Base-by-base conservation (phyloP, 2,113 vertebrate genomes). In the Nanorana parkeri region DNA sequence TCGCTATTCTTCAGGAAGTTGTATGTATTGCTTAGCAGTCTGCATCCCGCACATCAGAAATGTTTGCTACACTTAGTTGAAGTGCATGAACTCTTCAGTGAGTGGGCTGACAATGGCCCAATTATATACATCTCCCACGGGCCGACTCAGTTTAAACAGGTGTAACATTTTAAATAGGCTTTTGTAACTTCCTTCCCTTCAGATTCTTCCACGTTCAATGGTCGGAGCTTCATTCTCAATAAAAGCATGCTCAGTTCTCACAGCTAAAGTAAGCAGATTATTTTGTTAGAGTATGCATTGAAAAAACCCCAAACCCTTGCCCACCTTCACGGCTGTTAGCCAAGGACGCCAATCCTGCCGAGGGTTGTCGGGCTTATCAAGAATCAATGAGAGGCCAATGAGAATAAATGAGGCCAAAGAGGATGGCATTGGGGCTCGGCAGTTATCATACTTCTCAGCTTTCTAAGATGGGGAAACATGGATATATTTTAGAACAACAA, bases 31-130 rank as follows among this genome's bases (percentile, higher is more conserved):
- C 68, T 74, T 72, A 73, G 79, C 55, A 51, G 55, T 80, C 58
- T 51, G 32, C 58, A 28, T 64, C 79, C 58, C 54, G 55, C 24
- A 15, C 55, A 29, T 41, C 67, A 72, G 56, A 74, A 66, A 13
- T 81, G 11, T 81, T 64, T 56, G 21, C 55, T 71, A 64, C 60
- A 56, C 6, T 65, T 65, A 63, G 66, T 64, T 52, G 68, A 65
- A 81, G 79, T 81, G 79, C 68, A 74, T 81, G 79, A 81, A 73
- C 79, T 73, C 60, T 54, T 36, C 56, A 61, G 68, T 81, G 79
- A 65, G 79, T 81, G 79, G 79, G 79, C 51, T 74, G 79, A 81
- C 79, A 81, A 81, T 73, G 79, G 26, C 55, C 73, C 79, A 81
- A 72, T 81, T 81, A 81, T 81, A 72, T 64, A 81, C 26, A 28